phyloP scores from a whole-genome alignment of 2,797 vertebrate species.

The Kryptopterus vitreolus region DNA sequence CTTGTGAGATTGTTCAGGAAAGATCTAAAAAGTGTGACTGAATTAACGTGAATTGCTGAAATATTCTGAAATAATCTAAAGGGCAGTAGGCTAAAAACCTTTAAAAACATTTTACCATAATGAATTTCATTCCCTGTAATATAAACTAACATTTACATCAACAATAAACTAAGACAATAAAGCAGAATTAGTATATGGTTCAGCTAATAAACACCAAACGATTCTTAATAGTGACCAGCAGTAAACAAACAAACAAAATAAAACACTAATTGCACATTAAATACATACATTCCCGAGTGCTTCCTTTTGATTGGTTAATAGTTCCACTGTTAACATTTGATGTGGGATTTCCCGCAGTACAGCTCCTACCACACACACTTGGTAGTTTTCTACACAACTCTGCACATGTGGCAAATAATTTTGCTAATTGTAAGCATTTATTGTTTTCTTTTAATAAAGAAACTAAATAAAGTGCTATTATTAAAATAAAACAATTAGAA shows the following conservation, averaged over 20 bases:
- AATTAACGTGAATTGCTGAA: no score
- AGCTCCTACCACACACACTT: background rate
- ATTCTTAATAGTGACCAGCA: background rate
- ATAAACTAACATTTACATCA: background rate
- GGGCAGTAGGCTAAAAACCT: background rate
- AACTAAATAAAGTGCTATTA: background rate
- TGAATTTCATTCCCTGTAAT: background rate
- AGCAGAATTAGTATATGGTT: background rate
- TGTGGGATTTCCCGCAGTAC: no score
- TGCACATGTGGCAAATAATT: background rate
- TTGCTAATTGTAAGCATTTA: background rate
- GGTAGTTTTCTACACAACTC: background rate
- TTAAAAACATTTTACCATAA: background rate
- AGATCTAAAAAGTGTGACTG: background rate
- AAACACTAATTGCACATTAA: background rate
- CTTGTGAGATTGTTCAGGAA: background rate
- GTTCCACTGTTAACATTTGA: background rate
- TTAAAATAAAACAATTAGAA: background rate
- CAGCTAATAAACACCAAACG: background rate
- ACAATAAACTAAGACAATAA: background rate
- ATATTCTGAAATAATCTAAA: constrained; percentile 10
- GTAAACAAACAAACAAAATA: background rate
- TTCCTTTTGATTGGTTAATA: background rate
- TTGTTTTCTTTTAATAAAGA: background rate
- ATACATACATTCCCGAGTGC: background rate